A percentile compares a stretch with the other conserved stretches of the same genome.
Evolutionary conservation across 2,888 invertebrate species (phyloP).

Genomic region (Protophormia terraenovae): DNA sequence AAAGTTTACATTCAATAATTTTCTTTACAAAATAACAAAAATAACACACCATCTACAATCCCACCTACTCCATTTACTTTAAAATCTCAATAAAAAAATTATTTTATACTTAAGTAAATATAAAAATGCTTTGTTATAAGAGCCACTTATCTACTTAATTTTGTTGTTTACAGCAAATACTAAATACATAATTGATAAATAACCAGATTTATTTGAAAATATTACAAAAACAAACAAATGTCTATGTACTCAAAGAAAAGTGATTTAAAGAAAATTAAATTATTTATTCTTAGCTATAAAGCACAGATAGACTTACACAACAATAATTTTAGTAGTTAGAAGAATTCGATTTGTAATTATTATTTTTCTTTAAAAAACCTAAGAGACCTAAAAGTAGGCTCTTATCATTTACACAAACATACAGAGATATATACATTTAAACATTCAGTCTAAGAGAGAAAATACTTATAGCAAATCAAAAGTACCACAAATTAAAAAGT

Average conservation of each 20-base stretch:
- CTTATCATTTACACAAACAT: neutral
- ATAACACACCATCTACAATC: no score
- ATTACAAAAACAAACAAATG: neutral
- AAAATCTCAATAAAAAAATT: no score
- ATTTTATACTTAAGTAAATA: neutral
- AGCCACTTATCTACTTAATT: neutral
- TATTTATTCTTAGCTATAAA: neutral
- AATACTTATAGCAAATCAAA: neutral
- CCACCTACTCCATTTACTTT: no score
- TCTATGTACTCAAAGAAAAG: no score
- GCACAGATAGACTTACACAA: neutral
- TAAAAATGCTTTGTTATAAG: neutral
- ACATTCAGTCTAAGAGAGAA: neutral
- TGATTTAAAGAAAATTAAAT: neutral
- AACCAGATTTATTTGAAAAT: neutral
- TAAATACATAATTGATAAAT: neutral
- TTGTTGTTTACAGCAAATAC: neutral
- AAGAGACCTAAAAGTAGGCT: neutral
- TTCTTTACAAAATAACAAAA: no score
- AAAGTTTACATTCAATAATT: no score
- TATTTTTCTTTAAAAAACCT: neutral
- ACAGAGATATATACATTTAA: neutral
- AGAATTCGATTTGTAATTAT: neutral
- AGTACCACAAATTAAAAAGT: neutral
- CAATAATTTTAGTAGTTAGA: neutral